Conservation (phyloP, 2,888 invertebrate species). For the Leptopterna dolabrata region DNA sequence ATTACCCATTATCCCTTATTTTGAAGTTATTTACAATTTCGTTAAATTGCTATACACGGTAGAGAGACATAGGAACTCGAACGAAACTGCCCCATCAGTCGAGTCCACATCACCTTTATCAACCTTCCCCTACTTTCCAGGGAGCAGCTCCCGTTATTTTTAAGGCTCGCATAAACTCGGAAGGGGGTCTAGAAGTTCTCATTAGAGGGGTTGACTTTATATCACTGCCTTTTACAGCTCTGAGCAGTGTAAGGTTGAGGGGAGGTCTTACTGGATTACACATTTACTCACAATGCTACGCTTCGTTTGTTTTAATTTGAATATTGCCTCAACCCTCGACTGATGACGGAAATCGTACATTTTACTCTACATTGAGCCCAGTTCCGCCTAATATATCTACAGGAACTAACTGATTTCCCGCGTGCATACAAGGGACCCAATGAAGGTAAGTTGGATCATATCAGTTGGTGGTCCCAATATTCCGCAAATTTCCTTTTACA, state of each 20-base stretch:
- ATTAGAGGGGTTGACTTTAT: conserved; percentile 3
- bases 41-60: too few relatives aligned
- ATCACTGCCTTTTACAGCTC: neutral
- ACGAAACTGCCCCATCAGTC: neutral
- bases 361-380: neutral
- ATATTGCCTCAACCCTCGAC: conserved; percentile 13
- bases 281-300: neutral
- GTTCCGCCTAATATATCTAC: neutral
- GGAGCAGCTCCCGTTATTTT: neutral
- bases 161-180: neutral
- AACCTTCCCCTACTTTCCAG: neutral
- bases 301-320: conserved; percentile 39
- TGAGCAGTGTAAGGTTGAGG: neutral
- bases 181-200: neutral
- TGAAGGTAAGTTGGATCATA: too few relatives aligned
- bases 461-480: too few relatives aligned
- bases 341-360: conserved; percentile 21
- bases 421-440: too few relatives aligned
- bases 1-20: too few relatives aligned
- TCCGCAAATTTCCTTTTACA: too few relatives aligned
- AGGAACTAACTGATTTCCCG: too few relatives aligned
- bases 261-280: neutral
- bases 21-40: too few relatives aligned
- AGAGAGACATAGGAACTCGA: too few relatives aligned
- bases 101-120: neutral